A percentile compares a stretch with the other conserved stretches of the same genome.
Conservation (phyloP, 1,140 invertebrate species). For the Brachystomella parvula region DNA sequence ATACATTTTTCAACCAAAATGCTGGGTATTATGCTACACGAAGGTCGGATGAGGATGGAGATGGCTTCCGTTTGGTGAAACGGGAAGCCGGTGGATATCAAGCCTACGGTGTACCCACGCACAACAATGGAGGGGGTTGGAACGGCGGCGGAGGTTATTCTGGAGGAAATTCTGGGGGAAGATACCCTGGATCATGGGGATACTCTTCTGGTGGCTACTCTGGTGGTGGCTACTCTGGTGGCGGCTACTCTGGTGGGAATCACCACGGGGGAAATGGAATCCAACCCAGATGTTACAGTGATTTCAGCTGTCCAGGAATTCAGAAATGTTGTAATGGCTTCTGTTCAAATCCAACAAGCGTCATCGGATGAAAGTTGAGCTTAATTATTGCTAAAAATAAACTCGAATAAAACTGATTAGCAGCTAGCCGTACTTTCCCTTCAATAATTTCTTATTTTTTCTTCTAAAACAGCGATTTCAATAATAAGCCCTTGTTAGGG, state of each 20-base stretch:
- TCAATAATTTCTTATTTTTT: background rate
- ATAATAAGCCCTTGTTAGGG: background rate
- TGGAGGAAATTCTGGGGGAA: too few relatives aligned
- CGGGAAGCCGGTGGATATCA: background rate
- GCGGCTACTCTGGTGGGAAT: background rate
- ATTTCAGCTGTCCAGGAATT: constrained; percentile 10
- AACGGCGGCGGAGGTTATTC: too few relatives aligned
- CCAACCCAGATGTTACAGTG: background rate
- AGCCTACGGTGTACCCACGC: background rate
- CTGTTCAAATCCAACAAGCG: constrained; percentile 1
- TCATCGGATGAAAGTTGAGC: constrained; percentile 8
- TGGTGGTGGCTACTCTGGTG: background rate
- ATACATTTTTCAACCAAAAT: background rate
- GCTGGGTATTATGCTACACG: background rate
- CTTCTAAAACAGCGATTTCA: background rate
- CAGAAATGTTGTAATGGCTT: constrained; percentile 11
- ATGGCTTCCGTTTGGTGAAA: background rate
- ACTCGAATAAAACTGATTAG: too few relatives aligned
- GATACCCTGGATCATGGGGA: background rate
- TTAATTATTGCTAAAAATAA: too few relatives aligned
- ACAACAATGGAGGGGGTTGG: background rate
- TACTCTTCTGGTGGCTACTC: background rate
- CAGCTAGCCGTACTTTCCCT: background rate
- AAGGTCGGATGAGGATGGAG: background rate
- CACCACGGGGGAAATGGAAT: background rate